Base-by-base conservation (phyloP, 1,140 invertebrate species). In the Lepidurus arcticus region DNA sequence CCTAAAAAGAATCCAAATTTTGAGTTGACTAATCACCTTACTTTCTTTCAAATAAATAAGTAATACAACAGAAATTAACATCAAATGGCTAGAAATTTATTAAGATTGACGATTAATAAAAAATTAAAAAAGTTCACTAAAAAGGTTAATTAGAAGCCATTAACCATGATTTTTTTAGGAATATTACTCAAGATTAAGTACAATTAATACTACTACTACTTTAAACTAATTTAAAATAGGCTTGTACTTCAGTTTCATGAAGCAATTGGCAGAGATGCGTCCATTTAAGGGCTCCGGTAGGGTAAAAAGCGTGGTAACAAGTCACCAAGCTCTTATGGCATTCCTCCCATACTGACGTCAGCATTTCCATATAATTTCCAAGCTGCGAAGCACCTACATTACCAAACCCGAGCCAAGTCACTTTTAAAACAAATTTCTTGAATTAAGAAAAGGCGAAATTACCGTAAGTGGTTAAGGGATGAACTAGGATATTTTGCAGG, bases 291-390 rank as follows among this genome's bases (percentile, higher is more conserved):
- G 90, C 91, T 0, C 93, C 92, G 1, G 95, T 98, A 0, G 97
- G 96, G 86, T 97, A 98, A 86, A 98, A 98, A 0, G 94, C 94
- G 85, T 98, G 94, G 83, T 96, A 98, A 85, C 96, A 97, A 4
- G 91, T 87, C 4, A 95, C 92, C 84, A 97, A 96, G 10, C 95
- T 96, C 76, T 91, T 88, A 82, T 97, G 94, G 82, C 94, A 95
- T 83, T 98, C 95, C 43, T 94, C 92, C 13, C 98, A 85, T 78
- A 98, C 92, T 47, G 89, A 88, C 43, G 82, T 81, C 16, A 82
- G 78, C 76, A 81, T 80, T 6, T 76, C 73, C 43, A 42, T 77
- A 53, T 24, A 76, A 21, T 44, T 42, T 45, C 47, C 45, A 9
- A 42, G 73, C 24, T 80, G 44, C n/a, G 75, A 74, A 45, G 42